Evolutionary conservation across 2,888 invertebrate genomes (phyloP), one percentile per base, ranked within the genome.

Genomic region (Amiota communis): DNA sequence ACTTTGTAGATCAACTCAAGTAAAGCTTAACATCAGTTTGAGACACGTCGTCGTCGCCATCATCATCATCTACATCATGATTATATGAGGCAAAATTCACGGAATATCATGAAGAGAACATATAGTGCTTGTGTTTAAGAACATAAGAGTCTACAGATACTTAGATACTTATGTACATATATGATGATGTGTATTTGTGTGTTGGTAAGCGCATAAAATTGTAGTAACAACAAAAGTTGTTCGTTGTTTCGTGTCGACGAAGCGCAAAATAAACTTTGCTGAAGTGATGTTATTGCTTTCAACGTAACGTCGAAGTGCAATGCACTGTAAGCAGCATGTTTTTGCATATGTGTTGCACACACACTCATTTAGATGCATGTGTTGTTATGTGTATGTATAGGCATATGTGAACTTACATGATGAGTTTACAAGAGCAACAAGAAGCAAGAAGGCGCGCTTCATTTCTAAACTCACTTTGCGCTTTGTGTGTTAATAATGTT

Each of bases 161-260:
- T 15, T 57, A 36, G 36, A 36, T 36, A 36, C 36, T 36, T 36
- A 36, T 36, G n/a, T 23, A 23, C 3, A 23, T 23, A 23, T 23
- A 36, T 36, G 36, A 36, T 36, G 47, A 53, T 63, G 12, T 65
- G 56, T 72, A 12, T 65, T 59, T 59, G 56, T 59, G 56, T 61
- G 65, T 72, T 23, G 63, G 9, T 47, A 70, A 20, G 61, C 23
- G 15, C 12, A 59, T 1, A 36, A 20, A 70, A 79, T 74, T 82
- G 85, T 84, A 79, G 59, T 36, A 36, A 36, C 51, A 61, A 65
- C 70, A 73, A 65, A 70, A 73, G 73, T 73, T 73, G 65, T 46
- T 64, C 56, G 64, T 70, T 72, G 71, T 71, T 71, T 12, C 15
- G 23, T 51, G 9, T 49, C 63, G 71, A 6, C 53, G 63, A 49